phyloP scores from a whole-genome alignment of 2,888 invertebrate genomes.

The Meteorus cinctellus region DNA sequence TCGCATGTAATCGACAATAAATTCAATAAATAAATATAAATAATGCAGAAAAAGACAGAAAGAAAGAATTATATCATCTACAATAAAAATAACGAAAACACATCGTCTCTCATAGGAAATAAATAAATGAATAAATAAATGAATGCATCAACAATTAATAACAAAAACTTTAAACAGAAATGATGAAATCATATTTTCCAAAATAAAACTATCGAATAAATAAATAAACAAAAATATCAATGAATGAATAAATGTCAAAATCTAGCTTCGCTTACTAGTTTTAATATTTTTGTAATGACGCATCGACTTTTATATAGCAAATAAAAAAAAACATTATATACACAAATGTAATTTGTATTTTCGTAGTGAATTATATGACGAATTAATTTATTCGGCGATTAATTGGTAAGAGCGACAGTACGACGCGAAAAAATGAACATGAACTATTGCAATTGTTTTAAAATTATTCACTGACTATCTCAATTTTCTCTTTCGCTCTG shows the following conservation, averaged over 20 bases:
- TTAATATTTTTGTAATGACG: constrained; percentile 73
- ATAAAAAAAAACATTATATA: constrained; percentile 21
- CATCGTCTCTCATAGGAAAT: constrained; percentile 7
- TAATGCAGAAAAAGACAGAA: too few relatives aligned
- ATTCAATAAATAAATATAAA: not conserved
- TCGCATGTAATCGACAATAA: constrained; percentile 30
- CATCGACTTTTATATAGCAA: constrained; percentile 59
- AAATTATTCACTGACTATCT: not conserved
- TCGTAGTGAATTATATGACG: not conserved
- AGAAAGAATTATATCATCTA: too few relatives aligned
- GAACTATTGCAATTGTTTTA: too few relatives aligned
- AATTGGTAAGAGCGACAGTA: not conserved
- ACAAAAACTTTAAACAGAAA: constrained; percentile 1
- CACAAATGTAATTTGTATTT: constrained; percentile 1
- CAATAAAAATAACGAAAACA: too few relatives aligned
- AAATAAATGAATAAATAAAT: constrained; percentile 23
- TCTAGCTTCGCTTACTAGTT: constrained; percentile 72
- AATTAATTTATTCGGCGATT: not conserved
- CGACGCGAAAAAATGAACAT: too few relatives aligned
- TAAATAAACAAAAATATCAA: constrained; percentile 21
- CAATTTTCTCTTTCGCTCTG: not conserved
- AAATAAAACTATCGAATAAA: constrained; percentile 1
- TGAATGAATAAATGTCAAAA: constrained; percentile 46
- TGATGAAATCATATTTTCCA: constrained; percentile 29
- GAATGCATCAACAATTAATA: constrained; percentile 1